Evolutionary conservation across 2,888 invertebrate genomes (phyloP).

Genomic region (Hydrotaea cyrtoneurina): DNA sequence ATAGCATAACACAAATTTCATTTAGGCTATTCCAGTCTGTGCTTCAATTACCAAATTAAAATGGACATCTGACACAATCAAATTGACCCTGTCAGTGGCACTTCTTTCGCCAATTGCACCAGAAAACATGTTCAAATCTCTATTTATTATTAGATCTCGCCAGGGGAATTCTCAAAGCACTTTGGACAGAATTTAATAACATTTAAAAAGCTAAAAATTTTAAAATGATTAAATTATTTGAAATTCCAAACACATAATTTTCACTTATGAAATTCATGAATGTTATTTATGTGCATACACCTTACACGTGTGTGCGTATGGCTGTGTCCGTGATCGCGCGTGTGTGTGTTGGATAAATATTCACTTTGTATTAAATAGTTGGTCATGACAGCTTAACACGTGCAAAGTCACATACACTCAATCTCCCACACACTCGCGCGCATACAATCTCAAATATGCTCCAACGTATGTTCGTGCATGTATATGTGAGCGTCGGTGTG

Average conservation of each 20-base stretch:
- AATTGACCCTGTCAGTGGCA: too few relatives aligned
- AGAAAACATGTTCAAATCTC: too few relatives aligned
- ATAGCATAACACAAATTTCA: too few relatives aligned
- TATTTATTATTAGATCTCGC: too few relatives aligned
- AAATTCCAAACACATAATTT: slow-evolving; percentile 48
- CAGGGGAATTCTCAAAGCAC: too few relatives aligned
- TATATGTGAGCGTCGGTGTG: neutral
- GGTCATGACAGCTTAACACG: slow-evolving; percentile 62
- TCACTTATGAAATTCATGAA: neutral
- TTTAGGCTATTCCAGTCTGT: too few relatives aligned
- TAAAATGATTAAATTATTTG: slow-evolving; percentile 47
- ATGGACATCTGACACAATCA: too few relatives aligned
- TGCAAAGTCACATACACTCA: slow-evolving; percentile 38
- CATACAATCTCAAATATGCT: neutral
- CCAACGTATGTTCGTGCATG: slow-evolving; percentile 1
- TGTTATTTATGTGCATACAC: neutral
- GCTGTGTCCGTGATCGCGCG: slow-evolving; percentile 6
- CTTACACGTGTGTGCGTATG: neutral
- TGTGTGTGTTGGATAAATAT: slow-evolving; percentile 47
- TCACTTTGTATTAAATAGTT: slow-evolving; percentile 57
- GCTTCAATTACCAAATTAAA: too few relatives aligned
- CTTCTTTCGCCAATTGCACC: too few relatives aligned
- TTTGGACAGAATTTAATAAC: neutral
- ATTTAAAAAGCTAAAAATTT: slow-evolving; percentile 11
- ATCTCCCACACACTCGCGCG: neutral